phyloP scores from a whole-genome alignment of 1,140 invertebrate genomes.

The Anoplolepis gracilipes region DNA sequence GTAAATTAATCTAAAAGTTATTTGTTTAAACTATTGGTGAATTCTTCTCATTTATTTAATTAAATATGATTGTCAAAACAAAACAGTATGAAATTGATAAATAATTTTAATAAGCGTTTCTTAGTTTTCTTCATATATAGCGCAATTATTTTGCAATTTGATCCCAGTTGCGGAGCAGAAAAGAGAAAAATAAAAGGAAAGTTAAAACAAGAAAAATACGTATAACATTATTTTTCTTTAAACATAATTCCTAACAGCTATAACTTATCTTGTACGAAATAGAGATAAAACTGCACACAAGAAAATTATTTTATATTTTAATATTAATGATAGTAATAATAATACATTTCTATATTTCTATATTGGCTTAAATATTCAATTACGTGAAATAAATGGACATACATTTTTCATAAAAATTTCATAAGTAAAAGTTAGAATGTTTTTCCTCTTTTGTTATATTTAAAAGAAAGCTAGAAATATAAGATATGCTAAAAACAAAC shows the following conservation, averaged over 20 bases:
- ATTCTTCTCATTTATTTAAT: neutral
- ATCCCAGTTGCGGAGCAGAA: neutral
- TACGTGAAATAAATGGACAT: neutral
- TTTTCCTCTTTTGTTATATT: too few species aligned
- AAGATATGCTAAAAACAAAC: neutral
- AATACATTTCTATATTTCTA: conserved; percentile 9
- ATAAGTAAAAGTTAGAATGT: neutral
- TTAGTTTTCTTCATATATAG: neutral
- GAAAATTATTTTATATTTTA: neutral
- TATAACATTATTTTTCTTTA: conserved; percentile 19
- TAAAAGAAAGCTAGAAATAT: neutral
- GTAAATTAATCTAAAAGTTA: neutral
- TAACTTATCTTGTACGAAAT: neutral
- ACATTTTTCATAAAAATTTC: conserved; percentile 1
- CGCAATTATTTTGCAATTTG: conserved; percentile 13
- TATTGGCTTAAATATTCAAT: neutral
- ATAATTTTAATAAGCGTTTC: conserved; percentile 29
- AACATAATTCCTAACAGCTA: neutral
- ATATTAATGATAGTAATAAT: neutral
- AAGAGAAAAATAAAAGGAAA: neutral
- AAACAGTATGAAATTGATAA: neutral
- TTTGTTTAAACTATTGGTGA: neutral
- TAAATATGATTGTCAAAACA: neutral
- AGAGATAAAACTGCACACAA: neutral
- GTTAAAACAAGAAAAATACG: conserved; percentile 32